Conservation (phyloP, 2,797 vertebrate genomes). For the Cryptoprocta ferox region DNA sequence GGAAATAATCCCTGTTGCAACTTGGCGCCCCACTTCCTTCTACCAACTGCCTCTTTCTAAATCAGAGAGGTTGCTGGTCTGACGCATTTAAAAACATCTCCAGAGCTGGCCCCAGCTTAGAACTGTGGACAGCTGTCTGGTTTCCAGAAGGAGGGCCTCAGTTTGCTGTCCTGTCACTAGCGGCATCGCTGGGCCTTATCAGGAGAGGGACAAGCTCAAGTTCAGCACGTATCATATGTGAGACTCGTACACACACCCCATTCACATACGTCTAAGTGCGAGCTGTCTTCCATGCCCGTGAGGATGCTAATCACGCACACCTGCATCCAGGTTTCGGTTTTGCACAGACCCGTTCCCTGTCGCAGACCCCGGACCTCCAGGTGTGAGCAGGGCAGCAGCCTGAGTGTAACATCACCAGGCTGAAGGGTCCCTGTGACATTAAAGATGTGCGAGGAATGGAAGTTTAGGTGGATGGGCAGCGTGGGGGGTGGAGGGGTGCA, state of each 20-base stretch:
- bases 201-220: neutral
- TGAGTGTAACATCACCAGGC: neutral
- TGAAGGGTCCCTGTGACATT: neutral
- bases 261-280: neutral
- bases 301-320: neutral
- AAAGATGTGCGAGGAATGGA: neutral
- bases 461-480: neutral
- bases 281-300: neutral
- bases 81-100: neutral
- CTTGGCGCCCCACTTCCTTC: neutral
- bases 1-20: neutral
- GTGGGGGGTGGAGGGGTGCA: accelerated
- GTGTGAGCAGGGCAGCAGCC: neutral
- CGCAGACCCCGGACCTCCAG: neutral
- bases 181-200: neutral
- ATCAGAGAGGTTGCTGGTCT: neutral
- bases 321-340: neutral
- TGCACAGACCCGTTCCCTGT: neutral
- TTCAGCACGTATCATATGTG: neutral
- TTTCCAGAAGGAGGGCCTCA: neutral
- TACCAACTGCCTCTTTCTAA: neutral
- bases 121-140: neutral
- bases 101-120: neutral
- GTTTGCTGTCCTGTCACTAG: neutral
- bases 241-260: neutral